A percentile compares a stretch with the other conserved stretches of the same genome.
These are phyloP conservation scores for Myrmecobius fasciatus DNA, from an alignment of 2,113 vertebrate genomes.

Conservation along the genomic window DNA sequence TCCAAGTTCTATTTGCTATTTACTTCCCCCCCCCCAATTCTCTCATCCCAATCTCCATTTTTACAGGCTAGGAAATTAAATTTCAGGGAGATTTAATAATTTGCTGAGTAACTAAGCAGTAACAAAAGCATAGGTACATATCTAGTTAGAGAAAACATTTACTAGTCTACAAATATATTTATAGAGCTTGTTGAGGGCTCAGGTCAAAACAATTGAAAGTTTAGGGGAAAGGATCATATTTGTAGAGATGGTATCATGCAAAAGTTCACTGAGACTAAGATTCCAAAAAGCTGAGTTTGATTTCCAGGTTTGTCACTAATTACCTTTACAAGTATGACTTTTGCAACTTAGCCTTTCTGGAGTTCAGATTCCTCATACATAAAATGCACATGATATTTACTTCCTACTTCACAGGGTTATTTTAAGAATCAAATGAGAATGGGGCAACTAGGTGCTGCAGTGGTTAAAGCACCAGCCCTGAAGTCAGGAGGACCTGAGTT, in stretches of 20 bases:
- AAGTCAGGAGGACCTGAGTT: no score
- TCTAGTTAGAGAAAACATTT: background rate
- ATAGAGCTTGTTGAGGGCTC: background rate
- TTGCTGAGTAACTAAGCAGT: background rate
- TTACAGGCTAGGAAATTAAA: background rate
- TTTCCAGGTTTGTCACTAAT: background rate
- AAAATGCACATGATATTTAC: no score
- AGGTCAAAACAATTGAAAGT: background rate
- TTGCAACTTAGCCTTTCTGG: background rate
- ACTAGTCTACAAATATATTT: background rate
- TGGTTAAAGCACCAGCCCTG: no score
- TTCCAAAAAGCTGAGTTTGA: background rate
- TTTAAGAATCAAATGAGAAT: no score
- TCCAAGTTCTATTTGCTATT: background rate
- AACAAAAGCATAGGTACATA: background rate
- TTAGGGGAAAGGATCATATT: background rate
- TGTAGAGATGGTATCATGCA: background rate
- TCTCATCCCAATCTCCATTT: background rate
- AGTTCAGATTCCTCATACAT: background rate
- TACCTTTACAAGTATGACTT: background rate
- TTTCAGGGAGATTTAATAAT: conserved; percentile 4
- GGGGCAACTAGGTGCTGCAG: no score
- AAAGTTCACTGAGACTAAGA: background rate
- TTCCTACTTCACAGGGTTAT: no score
- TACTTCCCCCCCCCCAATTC: background rate